Base-by-base conservation (phyloP, 1,140 invertebrate genomes). In the Philaenus spumarius region DNA sequence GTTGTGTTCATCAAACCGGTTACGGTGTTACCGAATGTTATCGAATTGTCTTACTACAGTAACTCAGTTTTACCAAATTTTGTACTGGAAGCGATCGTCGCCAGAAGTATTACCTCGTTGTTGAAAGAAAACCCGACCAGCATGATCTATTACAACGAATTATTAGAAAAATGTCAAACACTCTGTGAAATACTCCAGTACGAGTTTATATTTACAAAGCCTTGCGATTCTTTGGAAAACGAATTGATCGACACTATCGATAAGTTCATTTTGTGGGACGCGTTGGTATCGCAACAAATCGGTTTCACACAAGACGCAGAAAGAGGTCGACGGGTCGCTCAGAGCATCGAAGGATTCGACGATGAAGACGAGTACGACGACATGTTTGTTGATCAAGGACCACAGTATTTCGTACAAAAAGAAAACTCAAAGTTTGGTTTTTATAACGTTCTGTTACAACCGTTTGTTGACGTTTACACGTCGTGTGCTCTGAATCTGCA, bases 1-100 rank as follows among this genome's bases (percentile, higher is more conserved):
- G 67, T 74, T 11, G 60, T 60, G 45, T 51, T 73, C 20, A 81
- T 92, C 43, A 78, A 78, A 63, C 84, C 89, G 2, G 77, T 85
- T 3, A 77, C 78, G 1, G 77, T 81, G 2, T 73, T 94, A 15
- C 86, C 90, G 17, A 85, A 87, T 66, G 78, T 90, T 12, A 84
- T 95, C 46, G 91, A 95, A 72, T 74, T 95, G 11, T 81, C 85
- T 0, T 95, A 95, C 72, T 95, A 95, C 71, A 84, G 87, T 15
- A 94, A 93, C 69, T 78, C 80, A 51, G 69, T 93, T 14, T 74
- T 86, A 0, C 78, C 86, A 12, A 81, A 89, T 68, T 95, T 89
- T 74, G 78, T 85, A 11, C 70, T 92, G 57, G 84, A 91, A 45
- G 85, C 87, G 45, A 80, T 90, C 55, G 69, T 92, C 22, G 81